Conservation (phyloP, 2,797 vertebrate genomes). For the Huso huso region DNA sequence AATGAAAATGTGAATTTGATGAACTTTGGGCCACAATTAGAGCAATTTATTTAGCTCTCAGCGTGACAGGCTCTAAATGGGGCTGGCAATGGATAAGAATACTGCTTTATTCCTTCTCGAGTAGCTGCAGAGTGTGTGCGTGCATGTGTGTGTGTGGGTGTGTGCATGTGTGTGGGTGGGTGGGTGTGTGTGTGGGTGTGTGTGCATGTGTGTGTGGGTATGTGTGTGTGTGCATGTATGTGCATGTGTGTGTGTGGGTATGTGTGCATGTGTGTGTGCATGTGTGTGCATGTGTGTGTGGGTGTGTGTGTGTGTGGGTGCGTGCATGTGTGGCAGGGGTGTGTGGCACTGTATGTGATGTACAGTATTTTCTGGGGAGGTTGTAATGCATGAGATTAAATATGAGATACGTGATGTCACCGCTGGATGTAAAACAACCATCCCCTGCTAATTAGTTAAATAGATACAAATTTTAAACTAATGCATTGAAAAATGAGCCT, state of each 20-base stretch:
- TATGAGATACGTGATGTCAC: too few relatives aligned
- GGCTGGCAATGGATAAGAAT: conserved; percentile 55
- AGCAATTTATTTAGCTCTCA: conserved; percentile 85
- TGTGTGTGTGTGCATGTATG: too few relatives aligned
- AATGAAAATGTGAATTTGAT: conserved; percentile 79
- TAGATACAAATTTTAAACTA: too few relatives aligned
- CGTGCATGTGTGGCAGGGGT: not conserved
- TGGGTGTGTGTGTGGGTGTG: not conserved
- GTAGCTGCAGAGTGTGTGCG: not conserved
- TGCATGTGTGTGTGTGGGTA: not conserved
- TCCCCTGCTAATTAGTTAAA: too few relatives aligned
- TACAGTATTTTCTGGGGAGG: too few relatives aligned
- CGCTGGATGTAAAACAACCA: too few relatives aligned
- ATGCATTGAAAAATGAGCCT: too few relatives aligned
- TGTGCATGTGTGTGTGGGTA: not conserved
- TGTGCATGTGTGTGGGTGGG: not conserved
- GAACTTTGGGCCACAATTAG: conserved; percentile 82
- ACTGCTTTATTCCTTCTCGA: conserved; percentile 37
- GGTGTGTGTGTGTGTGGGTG: not conserved
- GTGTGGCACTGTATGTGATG: not conserved
- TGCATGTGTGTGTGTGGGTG: not conserved
- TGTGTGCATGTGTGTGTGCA: not conserved
- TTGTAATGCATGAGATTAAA: too few relatives aligned
- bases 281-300: not conserved
- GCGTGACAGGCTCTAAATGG: conserved; percentile 67